A percentile compares a stretch with the other conserved stretches of the same genome.
phyloP scores from a whole-genome alignment of 1,140 invertebrate species.

The Aphidius ervi region DNA sequence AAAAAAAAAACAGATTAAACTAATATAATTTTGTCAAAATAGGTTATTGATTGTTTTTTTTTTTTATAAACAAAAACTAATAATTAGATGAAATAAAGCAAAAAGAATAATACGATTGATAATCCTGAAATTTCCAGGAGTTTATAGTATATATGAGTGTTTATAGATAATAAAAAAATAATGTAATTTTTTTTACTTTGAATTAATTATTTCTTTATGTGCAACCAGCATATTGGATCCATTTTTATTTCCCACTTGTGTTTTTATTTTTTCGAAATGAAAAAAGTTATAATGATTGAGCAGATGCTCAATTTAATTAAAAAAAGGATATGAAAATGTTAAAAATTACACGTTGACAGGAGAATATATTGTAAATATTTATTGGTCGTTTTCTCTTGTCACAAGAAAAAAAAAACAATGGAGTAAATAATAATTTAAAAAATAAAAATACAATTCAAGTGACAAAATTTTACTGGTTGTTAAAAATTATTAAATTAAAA shows the following conservation, averaged over 20 bases:
- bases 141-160: slow-evolving; percentile 35
- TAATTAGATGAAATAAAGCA: slow-evolving; percentile 36
- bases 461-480: too few relatives aligned
- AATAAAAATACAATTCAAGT: too few relatives aligned
- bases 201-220: slow-evolving; percentile 14
- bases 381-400: slow-evolving; percentile 39
- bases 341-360: slow-evolving; percentile 5
- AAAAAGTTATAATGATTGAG: slow-evolving; percentile 16
- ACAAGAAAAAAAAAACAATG: slow-evolving; percentile 12
- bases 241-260: slow-evolving; percentile 9
- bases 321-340: slow-evolving; percentile 7
- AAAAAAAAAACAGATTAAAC: slow-evolving; percentile 4
- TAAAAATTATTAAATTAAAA: too few relatives aligned
- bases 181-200: slow-evolving; percentile 22
- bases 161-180: slow-evolving; percentile 34
- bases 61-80: slow-evolving; percentile 30
- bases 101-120: slow-evolving; percentile 39
- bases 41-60: slow-evolving; percentile 10
- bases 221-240: slow-evolving; percentile 8
- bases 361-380: slow-evolving; percentile 41
- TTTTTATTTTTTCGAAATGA: slow-evolving; percentile 21
- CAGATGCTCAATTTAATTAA: slow-evolving; percentile 11
- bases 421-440: too few relatives aligned
- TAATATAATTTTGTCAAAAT: slow-evolving; percentile 11
- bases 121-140: slow-evolving; percentile 26